Evolutionary conservation across 2,888 invertebrate species (phyloP).

Genomic region (Lasioglossum lativentre): DNA sequence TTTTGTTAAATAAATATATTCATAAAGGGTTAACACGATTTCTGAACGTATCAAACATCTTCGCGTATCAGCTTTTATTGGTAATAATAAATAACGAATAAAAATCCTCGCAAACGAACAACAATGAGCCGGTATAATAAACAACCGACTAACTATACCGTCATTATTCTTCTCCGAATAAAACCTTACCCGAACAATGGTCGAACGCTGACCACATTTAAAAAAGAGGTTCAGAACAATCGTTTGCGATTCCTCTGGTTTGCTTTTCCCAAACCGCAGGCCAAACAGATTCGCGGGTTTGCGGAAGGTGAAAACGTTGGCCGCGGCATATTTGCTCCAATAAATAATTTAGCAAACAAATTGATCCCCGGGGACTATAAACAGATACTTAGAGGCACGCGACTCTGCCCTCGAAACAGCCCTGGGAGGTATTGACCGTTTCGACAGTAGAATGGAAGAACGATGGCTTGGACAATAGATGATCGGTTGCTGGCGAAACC

Average conservation of each 20-base stretch:
- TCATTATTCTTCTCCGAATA: background rate
- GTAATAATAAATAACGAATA: background rate
- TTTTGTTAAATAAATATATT: too few relatives aligned
- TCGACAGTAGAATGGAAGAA: fast-evolving
- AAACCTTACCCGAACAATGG: background rate
- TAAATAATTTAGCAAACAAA: slow-evolving; percentile 85
- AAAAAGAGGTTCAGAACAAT: background rate
- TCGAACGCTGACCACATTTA: background rate
- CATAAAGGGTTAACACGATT: too few relatives aligned
- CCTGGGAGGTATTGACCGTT: slow-evolving; percentile 45
- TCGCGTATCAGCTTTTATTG: background rate
- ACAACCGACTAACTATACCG: background rate
- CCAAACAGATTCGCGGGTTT: slow-evolving; percentile 78
- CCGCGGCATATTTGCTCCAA: slow-evolving; percentile 82
- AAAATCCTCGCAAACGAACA: background rate
- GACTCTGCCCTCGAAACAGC: slow-evolving; percentile 52
- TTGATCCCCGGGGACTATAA: slow-evolving; percentile 84
- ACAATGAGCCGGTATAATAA: background rate
- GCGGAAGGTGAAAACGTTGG: slow-evolving; percentile 64
- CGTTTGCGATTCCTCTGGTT: slow-evolving; percentile 60
- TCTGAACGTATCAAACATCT: too few relatives aligned
- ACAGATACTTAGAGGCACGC: slow-evolving; percentile 85
- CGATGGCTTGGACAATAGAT: slow-evolving; percentile 70
- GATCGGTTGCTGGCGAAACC: slow-evolving; percentile 67
- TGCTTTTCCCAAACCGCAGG: slow-evolving; percentile 82